Conservation (phyloP, 2,888 invertebrate genomes). For the Archips xylosteana region DNA sequence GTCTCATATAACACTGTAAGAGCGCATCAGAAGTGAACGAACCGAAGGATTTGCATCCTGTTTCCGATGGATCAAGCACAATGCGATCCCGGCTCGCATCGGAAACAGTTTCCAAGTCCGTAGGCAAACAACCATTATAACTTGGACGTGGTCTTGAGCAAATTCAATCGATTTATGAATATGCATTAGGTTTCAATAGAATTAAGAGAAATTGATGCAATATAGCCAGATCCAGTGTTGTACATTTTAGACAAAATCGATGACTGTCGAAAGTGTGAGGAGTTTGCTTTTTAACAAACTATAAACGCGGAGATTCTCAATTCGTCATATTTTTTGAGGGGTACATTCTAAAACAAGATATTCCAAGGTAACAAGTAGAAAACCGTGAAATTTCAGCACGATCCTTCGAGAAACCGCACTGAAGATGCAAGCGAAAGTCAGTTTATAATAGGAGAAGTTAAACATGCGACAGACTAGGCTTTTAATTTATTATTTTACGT, state of each 20-base stretch:
- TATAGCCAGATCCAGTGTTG: too few species aligned
- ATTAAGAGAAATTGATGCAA: neutral
- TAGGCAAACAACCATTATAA: constrained; percentile 24
- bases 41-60: constrained; percentile 31
- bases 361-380: too few species aligned
- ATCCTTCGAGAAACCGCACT: too few species aligned
- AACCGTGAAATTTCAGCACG: too few species aligned
- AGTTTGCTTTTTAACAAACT: too few species aligned
- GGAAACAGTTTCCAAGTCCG: neutral
- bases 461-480: neutral
- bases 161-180: neutral
- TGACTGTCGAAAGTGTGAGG: too few species aligned
- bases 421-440: too few species aligned
- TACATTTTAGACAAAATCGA: neutral
- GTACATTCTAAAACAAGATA: too few species aligned
- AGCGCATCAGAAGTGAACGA: constrained; percentile 10
- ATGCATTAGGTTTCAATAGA: neutral
- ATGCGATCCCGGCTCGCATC: constrained; percentile 16
- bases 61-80: constrained; percentile 17
- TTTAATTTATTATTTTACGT: neutral
- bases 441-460: neutral
- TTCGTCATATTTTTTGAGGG: too few species aligned
- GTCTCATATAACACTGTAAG: constrained; percentile 5
- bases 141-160: neutral
- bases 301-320: too few species aligned